Conservation (phyloP, 2,888 invertebrate genomes). For the Luperina testacea region DNA sequence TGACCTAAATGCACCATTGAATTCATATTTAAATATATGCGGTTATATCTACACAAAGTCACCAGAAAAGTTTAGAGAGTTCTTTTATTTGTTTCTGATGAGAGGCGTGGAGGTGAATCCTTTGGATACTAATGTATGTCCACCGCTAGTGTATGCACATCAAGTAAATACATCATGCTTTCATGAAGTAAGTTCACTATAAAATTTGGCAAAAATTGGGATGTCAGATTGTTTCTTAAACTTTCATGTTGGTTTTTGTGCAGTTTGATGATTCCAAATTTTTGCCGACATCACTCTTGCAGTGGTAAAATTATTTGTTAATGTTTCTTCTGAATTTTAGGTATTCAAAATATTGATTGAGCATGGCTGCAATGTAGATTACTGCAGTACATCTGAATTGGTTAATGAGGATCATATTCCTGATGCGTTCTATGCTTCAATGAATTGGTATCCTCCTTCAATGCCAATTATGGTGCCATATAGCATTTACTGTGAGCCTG, state of each 20-base stretch:
- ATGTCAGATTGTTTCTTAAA: constrained; percentile 1
- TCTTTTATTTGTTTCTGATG: constrained; percentile 82
- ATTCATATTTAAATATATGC: constrained; percentile 82
- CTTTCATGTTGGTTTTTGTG: background rate
- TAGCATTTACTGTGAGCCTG: constrained; percentile 84
- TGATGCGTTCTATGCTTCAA: constrained; percentile 83
- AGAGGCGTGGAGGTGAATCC: constrained; percentile 84
- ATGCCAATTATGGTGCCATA: constrained; percentile 79
- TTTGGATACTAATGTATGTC: constrained; percentile 81
- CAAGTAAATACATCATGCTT: constrained; percentile 79
- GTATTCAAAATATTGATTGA: constrained; percentile 82
- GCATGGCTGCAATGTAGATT: constrained; percentile 86
- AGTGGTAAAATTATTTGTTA: constrained; percentile 8
- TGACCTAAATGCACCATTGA: constrained; percentile 80
- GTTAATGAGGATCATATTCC: constrained; percentile 73
- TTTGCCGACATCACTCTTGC: background rate
- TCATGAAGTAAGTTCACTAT: constrained; percentile 78
- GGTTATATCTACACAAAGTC: constrained; percentile 84
- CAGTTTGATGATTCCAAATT: constrained; percentile 14
- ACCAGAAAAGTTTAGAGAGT: constrained; percentile 79
- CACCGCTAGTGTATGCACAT: constrained; percentile 85
- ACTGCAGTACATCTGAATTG: constrained; percentile 72
- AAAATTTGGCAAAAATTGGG: background rate
- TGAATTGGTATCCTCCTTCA: constrained; percentile 78
- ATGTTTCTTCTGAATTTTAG: constrained; percentile 71